These are phyloP conservation scores for Albula goreensis DNA, from an alignment of 2,113 vertebrate genomes.

Conservation along the genomic window DNA sequence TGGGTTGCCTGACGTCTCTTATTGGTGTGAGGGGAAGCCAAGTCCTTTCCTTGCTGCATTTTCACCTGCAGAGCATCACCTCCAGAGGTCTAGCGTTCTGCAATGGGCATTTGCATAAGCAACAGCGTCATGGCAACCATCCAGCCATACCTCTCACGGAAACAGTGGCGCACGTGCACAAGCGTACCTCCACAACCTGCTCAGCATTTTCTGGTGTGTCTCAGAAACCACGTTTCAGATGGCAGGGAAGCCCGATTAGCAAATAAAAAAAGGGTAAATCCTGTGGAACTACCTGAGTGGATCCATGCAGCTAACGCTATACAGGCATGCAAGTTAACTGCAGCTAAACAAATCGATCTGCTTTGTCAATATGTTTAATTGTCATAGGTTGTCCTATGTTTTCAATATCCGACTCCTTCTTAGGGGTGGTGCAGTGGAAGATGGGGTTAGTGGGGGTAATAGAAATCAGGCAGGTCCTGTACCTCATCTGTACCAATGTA, in stretches of 20 bases:
- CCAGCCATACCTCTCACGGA: neutral
- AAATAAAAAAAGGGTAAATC: no score
- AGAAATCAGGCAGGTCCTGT: no score
- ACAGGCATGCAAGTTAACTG: no score
- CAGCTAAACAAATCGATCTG: no score
- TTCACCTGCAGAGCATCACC: constrained; percentile 1
- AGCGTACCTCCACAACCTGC: neutral
- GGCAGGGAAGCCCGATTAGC: neutral
- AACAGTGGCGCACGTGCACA: neutral
- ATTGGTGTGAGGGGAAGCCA: neutral
- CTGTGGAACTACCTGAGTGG: no score
- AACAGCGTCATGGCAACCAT: neutral
- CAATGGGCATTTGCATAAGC: neutral
- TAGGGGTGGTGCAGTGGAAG: no score
- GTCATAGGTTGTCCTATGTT: no score
- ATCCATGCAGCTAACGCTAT: no score
- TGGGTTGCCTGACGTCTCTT: neutral
- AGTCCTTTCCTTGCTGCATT: neutral
- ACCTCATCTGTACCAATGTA: no score
- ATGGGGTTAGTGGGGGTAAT: no score
- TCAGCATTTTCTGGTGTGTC: neutral
- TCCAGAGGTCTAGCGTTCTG: neutral
- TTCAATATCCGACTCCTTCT: no score
- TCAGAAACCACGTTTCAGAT: neutral
- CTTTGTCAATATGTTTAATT: no score